These are phyloP conservation scores for Serinus canaria DNA, from an alignment of 2,113 vertebrate genomes.

Conservation along the genomic window DNA sequence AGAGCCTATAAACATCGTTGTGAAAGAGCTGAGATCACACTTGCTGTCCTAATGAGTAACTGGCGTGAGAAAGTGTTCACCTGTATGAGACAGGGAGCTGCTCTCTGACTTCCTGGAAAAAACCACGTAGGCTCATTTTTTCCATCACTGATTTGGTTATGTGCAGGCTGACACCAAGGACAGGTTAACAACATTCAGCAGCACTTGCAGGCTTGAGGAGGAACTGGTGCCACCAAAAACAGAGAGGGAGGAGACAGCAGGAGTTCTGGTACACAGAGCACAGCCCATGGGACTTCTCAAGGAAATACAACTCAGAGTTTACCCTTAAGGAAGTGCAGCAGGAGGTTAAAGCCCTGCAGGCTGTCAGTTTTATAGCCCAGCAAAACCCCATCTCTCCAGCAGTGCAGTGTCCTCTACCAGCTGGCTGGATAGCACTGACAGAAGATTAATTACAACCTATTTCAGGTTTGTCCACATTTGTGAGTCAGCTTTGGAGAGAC, in stretches of 20 bases:
- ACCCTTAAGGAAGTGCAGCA: constrained; percentile 9
- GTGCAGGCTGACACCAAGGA: not conserved
- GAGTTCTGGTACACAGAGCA: not conserved
- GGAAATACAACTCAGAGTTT: not conserved
- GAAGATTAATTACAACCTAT: not conserved
- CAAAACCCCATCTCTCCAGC: not conserved
- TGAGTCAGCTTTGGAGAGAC: not conserved
- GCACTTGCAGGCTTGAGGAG: not conserved
- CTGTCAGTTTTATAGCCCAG: not conserved
- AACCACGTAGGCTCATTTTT: not conserved
- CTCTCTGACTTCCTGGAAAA: not conserved
- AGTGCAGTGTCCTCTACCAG: not conserved
- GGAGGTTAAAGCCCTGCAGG: constrained; percentile 23
- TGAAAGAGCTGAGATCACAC: not conserved
- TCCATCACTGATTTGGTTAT: not conserved
- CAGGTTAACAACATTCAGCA: not conserved
- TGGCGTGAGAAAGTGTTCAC: constrained; percentile 1
- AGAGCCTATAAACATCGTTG: not conserved
- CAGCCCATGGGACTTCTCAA: not conserved
- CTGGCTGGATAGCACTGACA: not conserved
- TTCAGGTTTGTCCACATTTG: not conserved
- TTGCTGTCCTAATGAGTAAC: not conserved
- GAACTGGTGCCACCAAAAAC: not conserved
- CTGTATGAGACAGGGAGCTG: not conserved
- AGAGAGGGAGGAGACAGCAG: not conserved